A percentile compares a stretch with the other conserved stretches of the same genome.
phyloP scores from a whole-genome alignment of 1,140 invertebrate genomes.

The Dreissena polymorpha region DNA sequence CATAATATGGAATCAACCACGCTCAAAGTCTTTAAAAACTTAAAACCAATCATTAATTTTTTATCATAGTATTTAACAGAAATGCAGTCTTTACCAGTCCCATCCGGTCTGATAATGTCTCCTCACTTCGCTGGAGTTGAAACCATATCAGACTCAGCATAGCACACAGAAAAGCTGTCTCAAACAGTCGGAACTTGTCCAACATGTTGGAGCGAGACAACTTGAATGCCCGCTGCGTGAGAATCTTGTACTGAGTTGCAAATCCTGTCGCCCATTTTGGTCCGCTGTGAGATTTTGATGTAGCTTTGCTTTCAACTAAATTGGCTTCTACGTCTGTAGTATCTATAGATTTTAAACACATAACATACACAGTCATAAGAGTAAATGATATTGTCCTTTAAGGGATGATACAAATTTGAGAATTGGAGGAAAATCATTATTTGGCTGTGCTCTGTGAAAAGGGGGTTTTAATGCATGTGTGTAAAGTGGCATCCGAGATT shows the following conservation, averaged over 20 bases:
- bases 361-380: no score
- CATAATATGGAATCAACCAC: no score
- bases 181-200: conserved; percentile 90
- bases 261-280: conserved; percentile 89
- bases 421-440: no score
- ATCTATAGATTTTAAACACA: no score
- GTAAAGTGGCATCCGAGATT: no score
- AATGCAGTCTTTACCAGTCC: conserved; percentile 84
- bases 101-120: conserved; percentile 89
- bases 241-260: conserved; percentile 89
- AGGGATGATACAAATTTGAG: no score
- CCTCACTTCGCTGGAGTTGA: conserved; percentile 87
- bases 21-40: no score
- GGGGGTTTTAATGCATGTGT: no score
- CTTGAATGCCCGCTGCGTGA: conserved; percentile 90
- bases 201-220: conserved; percentile 89
- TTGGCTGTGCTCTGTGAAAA: no score
- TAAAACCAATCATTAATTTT: background rate
- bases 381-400: no score
- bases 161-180: conserved; percentile 87
- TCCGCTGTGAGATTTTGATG: conserved; percentile 24
- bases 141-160: conserved; percentile 91
- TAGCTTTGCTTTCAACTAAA: background rate
- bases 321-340: no score
- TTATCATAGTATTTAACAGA: background rate